phyloP scores from a whole-genome alignment of 2,113 vertebrate species.

The Pao palembangensis region DNA sequence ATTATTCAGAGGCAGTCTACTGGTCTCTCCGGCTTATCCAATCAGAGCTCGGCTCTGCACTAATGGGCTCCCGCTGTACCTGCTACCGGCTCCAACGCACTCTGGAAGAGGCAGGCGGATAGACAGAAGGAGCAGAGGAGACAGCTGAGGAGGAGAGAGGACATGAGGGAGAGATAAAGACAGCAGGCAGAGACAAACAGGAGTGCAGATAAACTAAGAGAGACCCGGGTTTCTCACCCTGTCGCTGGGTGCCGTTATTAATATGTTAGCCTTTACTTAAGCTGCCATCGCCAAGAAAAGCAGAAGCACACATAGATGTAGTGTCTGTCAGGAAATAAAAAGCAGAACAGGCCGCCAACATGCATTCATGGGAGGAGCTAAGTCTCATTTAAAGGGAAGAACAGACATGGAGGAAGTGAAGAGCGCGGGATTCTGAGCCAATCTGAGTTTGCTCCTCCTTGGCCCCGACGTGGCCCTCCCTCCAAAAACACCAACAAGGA shows the following conservation, averaged over 20 bases:
- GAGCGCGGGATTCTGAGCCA: conserved; percentile 1
- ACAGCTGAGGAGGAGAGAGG: conserved; percentile 47
- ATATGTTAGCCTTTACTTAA: conserved; percentile 68
- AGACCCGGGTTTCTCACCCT: conserved; percentile 79
- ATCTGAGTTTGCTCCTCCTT: conserved; percentile 1
- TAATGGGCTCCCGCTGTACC: conserved; percentile 98
- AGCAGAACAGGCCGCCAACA: conserved; percentile 82
- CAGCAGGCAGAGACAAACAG: conserved; percentile 57
- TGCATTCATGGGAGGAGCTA: conserved; percentile 86
- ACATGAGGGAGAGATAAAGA: conserved; percentile 63
- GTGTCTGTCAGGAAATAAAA: conserved; percentile 37
- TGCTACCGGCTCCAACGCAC: conserved; percentile 91
- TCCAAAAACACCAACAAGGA: background rate
- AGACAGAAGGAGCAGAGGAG: conserved; percentile 51
- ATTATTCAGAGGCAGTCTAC: conserved; percentile 99
- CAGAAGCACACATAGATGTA: conserved; percentile 29
- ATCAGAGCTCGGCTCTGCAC: conserved; percentile 91
- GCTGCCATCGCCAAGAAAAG: conserved; percentile 23
- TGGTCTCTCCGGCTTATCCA: conserved; percentile 94
- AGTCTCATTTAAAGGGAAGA: too few relatives aligned
- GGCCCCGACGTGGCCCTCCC: conserved; percentile 7
- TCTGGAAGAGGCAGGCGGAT: conserved; percentile 67
- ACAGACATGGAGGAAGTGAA: background rate
- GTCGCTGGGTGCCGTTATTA: conserved; percentile 78
- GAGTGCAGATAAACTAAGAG: conserved; percentile 55